These are phyloP conservation scores for Rhagoletis pomonella DNA, from an alignment of 1,140 invertebrate genomes.

Conservation along the genomic window DNA sequence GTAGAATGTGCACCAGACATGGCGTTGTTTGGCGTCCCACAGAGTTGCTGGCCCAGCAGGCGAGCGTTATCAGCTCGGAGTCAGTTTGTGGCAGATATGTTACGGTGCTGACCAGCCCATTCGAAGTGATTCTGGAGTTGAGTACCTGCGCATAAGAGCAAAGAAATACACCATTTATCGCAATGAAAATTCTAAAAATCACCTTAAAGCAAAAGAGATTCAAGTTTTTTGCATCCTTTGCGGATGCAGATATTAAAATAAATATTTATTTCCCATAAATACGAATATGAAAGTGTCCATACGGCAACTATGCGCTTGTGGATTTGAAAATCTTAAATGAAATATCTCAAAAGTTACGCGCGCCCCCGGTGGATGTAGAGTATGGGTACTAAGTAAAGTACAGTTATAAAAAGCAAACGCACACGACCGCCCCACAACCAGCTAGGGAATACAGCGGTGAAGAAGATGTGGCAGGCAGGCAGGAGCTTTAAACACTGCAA, in stretches of 20 bases:
- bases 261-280: conserved; percentile 44
- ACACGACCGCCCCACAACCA: not conserved
- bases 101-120: conserved; percentile 81
- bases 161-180: not conserved
- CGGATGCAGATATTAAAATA: conserved; percentile 30
- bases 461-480: not conserved
- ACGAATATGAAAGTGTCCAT: not conserved
- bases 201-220: conserved; percentile 8
- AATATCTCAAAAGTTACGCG: not conserved
- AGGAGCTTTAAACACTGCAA: not conserved
- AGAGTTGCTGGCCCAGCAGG: conserved; percentile 90
- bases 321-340: not conserved
- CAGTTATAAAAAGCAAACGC: not conserved
- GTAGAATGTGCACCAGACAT: conserved; percentile 87
- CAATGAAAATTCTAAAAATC: not conserved
- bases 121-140: conserved; percentile 77
- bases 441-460: not conserved
- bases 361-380: not conserved
- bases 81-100: conserved; percentile 79
- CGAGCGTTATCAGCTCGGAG: conserved; percentile 86
- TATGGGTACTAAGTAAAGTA: not conserved
- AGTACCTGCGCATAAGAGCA: conserved; percentile 72
- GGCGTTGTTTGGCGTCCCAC: conserved; percentile 87
- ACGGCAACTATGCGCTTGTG: not conserved
- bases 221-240: conserved; percentile 24